A percentile compares a stretch with the other conserved stretches of the same genome.
Evolutionary conservation across 2,113 vertebrate genomes (phyloP).

Genomic region (Sinocyclocheilus anshuiensis): DNA sequence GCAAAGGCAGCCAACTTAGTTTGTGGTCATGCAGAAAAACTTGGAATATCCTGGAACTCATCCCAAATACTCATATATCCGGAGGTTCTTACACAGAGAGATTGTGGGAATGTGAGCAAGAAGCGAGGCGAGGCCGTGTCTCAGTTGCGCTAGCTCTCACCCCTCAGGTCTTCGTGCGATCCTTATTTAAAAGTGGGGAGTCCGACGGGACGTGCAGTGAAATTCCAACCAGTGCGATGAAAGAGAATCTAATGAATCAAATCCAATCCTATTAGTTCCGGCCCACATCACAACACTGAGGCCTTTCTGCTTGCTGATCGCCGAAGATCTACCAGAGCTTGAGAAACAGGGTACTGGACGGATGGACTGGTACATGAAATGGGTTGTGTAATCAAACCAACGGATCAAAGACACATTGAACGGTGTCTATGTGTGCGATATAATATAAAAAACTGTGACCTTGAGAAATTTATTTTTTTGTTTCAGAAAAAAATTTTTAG

Average conservation of each 20-base stretch:
- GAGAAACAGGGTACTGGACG: constrained; percentile 59
- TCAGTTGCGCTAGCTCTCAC: constrained; percentile 69
- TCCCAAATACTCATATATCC: constrained; percentile 9
- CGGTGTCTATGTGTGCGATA: not conserved
- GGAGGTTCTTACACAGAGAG: constrained; percentile 19
- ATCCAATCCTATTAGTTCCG: constrained; percentile 85
- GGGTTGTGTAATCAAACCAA: not conserved
- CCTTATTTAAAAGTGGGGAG: constrained; percentile 71
- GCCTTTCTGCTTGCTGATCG: constrained; percentile 69
- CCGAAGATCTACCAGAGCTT: constrained; percentile 70
- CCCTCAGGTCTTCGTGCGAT: constrained; percentile 46
- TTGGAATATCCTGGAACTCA: constrained; percentile 13
- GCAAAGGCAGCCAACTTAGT: not conserved
- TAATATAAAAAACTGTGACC: not conserved
- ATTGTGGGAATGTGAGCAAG: constrained; percentile 30
- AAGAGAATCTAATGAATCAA: constrained; percentile 84
- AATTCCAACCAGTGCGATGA: constrained; percentile 83
- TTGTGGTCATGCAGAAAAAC: not conserved
- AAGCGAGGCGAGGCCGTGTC: constrained; percentile 30
- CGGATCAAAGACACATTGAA: not conserved
- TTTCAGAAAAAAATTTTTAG: not conserved
- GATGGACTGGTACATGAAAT: constrained; percentile 42
- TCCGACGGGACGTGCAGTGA: constrained; percentile 75
- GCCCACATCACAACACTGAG: constrained; percentile 77
- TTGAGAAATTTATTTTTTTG: not conserved